Conservation (phyloP, 1,140 invertebrate species). For the Eurytemora carolleeae region DNA sequence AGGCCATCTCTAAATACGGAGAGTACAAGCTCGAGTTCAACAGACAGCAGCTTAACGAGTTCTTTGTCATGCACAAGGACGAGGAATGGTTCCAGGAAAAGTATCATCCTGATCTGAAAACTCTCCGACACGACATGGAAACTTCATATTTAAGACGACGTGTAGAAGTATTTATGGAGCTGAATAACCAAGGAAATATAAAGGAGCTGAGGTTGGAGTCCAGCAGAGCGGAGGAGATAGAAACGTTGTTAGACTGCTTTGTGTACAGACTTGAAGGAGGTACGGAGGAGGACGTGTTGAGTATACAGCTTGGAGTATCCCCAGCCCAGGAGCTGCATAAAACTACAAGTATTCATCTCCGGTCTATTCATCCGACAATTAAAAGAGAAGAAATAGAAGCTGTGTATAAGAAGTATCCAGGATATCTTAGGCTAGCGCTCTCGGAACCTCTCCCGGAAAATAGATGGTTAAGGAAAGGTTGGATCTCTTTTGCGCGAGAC, state of each 20-base stretch:
- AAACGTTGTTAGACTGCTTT: not conserved
- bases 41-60: slow-evolving; percentile 34
- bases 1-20: slow-evolving; percentile 35
- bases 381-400: not conserved
- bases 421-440: not conserved
- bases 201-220: not conserved
- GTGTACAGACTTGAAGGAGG: not conserved
- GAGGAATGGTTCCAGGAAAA: slow-evolving; percentile 36
- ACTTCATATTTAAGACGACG: not conserved
- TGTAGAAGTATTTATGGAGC: not conserved
- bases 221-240: not conserved
- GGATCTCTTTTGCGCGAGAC: not conserved
- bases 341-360: not conserved
- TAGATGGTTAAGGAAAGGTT: not conserved
- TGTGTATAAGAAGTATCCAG: not conserved
- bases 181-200: not conserved
- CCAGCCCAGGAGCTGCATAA: not conserved
- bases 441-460: not conserved
- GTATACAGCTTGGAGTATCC: not conserved
- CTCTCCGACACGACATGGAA: not conserved
- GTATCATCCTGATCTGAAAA: not conserved
- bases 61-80: slow-evolving; percentile 38
- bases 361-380: not conserved
- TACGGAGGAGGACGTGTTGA: not conserved
- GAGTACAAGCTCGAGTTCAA: slow-evolving; percentile 38